Evolutionary conservation across 2,113 vertebrate genomes (phyloP).

Genomic region (Hemiprocne comata): DNA sequence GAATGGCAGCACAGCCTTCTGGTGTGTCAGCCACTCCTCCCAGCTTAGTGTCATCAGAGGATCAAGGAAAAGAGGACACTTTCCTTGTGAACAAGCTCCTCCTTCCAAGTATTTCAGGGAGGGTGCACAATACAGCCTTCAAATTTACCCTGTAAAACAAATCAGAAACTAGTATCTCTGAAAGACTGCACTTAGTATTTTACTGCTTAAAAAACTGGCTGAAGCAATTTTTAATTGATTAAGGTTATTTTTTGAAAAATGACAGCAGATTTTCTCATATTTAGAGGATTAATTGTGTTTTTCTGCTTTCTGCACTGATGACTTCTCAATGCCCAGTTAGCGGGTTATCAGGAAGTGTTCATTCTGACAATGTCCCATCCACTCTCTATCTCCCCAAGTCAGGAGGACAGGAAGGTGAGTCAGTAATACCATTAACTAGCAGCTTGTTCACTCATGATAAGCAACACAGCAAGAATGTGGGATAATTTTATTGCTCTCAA

Average conservation of each 20-base stretch:
- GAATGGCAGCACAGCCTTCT: too few species aligned
- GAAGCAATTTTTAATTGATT: background rate
- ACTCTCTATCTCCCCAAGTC: background rate
- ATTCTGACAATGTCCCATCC: background rate
- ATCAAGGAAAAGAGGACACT: background rate
- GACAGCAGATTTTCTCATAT: background rate
- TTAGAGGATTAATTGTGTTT: constrained; percentile 7
- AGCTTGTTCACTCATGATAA: background rate
- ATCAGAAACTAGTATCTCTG: background rate
- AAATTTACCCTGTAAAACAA: background rate
- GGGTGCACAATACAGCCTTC: background rate
- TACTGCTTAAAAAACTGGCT: background rate
- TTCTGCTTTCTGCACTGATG: background rate
- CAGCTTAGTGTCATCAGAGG: too few species aligned
- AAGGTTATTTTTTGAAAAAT: background rate
- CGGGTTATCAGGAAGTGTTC: background rate
- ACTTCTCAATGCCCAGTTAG: background rate
- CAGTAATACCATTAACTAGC: background rate
- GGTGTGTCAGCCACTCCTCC: too few species aligned
- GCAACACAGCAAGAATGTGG: background rate
- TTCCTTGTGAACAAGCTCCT: background rate
- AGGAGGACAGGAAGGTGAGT: background rate
- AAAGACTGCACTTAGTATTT: background rate
- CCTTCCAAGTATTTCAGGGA: background rate
- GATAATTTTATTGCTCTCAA: background rate